Evolutionary conservation across 2,797 vertebrate genomes (phyloP), one percentile per base, ranked within the genome.

Genomic region (Brachymystax lenok): DNA sequence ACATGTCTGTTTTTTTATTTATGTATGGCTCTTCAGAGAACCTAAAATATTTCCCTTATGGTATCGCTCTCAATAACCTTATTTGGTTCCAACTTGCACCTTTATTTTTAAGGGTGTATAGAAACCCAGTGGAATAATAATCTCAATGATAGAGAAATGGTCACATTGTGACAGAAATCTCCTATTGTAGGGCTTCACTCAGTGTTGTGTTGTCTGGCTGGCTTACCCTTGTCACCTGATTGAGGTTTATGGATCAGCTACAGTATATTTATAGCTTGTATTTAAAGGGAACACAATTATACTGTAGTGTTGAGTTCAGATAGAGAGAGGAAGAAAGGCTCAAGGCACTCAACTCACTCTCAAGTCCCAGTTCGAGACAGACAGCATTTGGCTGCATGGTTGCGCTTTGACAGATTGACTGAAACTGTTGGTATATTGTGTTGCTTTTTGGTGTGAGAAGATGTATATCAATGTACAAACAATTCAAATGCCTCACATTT

Each of bases 281-380:
- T 35, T 16, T 33, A 27, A 68, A 68, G 66, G 66, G 66, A 68
- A 68, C 28, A 68, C 30, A 68, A 19, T 30, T 30, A 66, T 66
- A 46, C 40, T 12, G 40, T 12, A 30, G 61, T 64, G 13, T 3
- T 64, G 61, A 64, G 52, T 54, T 14, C 52, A 56, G 40, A 56
- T 5, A 16, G 64, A 30, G n/a, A 28, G 30, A 10, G 33, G 35
- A 28, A 35, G 33, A 35, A 28, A n/a, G 67, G 30, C 19, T 4
- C 13, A 12, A 17, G 17, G 4, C 68, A 69, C 33, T 4, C 33
- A 33, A 35, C 17, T 5, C 27, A 35, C 66, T 33, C 66, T 68
- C 2, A 17, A 30, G 46, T 64, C 10, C 21, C n/a, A 64, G 21
- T 64, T 64, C 28, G 24, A 64, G 61, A 12, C 24, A 64, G 67